Evolutionary conservation across 35 echinoderm and acorn worm species (phyloP).

Genomic region (Ophiothrix spiculata): DNA sequence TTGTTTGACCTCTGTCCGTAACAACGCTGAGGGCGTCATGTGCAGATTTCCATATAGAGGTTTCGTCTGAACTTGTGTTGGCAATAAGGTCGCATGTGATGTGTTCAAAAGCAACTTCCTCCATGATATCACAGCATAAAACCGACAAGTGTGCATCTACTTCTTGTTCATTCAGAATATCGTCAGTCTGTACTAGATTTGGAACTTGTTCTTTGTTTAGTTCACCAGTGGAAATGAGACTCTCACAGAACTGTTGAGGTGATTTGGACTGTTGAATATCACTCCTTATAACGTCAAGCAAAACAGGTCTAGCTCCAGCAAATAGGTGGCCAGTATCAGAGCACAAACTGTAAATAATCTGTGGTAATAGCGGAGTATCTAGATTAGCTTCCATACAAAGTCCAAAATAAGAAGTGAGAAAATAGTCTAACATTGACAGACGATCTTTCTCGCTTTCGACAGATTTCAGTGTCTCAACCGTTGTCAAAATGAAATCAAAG

Average conservation of each 20-base stretch:
- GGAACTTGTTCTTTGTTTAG: background rate
- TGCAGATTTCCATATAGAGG: background rate
- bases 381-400: conserved; percentile 20
- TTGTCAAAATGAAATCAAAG: conserved; percentile 1
- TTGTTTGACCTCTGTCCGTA: too few relatives aligned
- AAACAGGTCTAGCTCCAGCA: conserved; percentile 21
- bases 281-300: conserved; percentile 8
- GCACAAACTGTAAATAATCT: background rate
- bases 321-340: background rate
- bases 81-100: background rate
- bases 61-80: background rate
- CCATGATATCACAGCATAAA: conserved; percentile 33
- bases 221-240: background rate
- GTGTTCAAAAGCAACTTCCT: conserved; percentile 10
- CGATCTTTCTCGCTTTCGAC: background rate
- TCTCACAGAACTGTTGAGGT: background rate
- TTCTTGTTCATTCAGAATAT: background rate
- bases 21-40: background rate
- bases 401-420: conserved; percentile 26
- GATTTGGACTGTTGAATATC: background rate
- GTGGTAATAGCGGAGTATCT: conserved; percentile 17
- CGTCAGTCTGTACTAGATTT: conserved; percentile 1
- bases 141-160: background rate
- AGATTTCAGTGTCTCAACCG: background rate
- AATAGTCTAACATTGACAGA: background rate